Base-by-base conservation (phyloP, 2,888 invertebrate genomes). In the Andrena fulva region DNA sequence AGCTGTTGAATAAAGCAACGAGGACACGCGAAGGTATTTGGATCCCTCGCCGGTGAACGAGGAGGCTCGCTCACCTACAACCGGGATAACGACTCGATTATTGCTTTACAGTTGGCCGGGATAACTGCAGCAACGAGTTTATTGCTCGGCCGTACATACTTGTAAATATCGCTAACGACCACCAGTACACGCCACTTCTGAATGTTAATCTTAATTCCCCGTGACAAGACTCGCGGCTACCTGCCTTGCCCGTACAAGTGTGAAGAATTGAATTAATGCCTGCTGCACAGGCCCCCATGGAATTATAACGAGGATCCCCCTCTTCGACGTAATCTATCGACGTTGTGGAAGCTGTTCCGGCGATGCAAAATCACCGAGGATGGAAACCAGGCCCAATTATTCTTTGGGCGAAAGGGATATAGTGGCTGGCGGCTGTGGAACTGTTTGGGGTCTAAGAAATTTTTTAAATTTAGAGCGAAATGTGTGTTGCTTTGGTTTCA, bases 11-110 rank as follows among this genome's bases (percentile, higher is more conserved):
- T 42, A 64, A 73, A 73, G 24, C 64, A 73, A 27, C 54, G 27
- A 24, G 70, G 42, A 60, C 35, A 54, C 42, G 20, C 68, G 68
- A 62, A 48, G 33, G 66, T 63, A 63, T 78, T 69, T 42, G 63
- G 67, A 80, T 35, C 70, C 56, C 8, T 35, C 59, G 20, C 8
- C 42, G 42, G 56, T n/a, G 73, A 66, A 59, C 66, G 84, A 85
- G 76, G 78, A 66, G 80, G 69, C 33, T 79, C 63, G 74, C 81
- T 78, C 85, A 70, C 79, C 85, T 83, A 84, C 85, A 85, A 86
- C 84, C 85, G 84, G 88, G 79, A 89, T 90, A 90, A 91, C 89
- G 89, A 89, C 89, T 88, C 91, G 91, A 91, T 91, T 90, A 90
- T 89, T 85, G 87, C 86, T 90, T 89, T 81, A 82, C 81, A 84